Percentiles rank a stretch among this genome's conserved stretches.
These are phyloP conservation scores for Lagria hirta DNA, from an alignment of 2,888 invertebrate species.

Conservation along the genomic window DNA sequence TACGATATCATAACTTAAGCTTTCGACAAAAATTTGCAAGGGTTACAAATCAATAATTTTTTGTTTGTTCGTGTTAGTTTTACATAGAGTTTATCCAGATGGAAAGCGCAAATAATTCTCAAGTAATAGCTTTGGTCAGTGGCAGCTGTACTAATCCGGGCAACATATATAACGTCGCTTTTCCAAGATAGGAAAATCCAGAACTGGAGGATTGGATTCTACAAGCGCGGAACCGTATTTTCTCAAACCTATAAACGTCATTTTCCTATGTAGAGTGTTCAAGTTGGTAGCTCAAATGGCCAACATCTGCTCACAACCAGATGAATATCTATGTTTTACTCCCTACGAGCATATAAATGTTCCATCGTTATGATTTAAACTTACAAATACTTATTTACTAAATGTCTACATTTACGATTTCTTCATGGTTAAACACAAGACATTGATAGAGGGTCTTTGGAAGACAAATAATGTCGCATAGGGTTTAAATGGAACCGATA, in stretches of 20 bases:
- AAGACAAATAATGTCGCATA: constrained; percentile 1
- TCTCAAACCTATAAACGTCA: constrained; percentile 36
- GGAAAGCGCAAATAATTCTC: constrained; percentile 38
- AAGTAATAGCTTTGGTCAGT: constrained; percentile 40
- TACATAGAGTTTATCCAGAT: constrained; percentile 24
- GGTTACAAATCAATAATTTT: too few relatives aligned
- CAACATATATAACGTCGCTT: constrained; percentile 34
- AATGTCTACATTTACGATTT: constrained; percentile 14
- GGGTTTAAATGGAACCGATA: too few relatives aligned
- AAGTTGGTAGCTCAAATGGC: constrained; percentile 27
- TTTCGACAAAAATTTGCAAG: too few relatives aligned
- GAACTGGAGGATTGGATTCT: constrained; percentile 22
- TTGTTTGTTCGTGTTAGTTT: constrained; percentile 10
- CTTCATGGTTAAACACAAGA: constrained; percentile 1
- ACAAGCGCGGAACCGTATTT: constrained; percentile 29
- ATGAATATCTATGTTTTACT: constrained; percentile 40
- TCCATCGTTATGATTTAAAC: constrained; percentile 40
- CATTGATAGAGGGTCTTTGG: neutral
- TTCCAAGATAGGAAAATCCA: constrained; percentile 33
- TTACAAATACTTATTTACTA: constrained; percentile 22
- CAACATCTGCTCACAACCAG: constrained; percentile 35
- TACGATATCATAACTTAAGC: too few relatives aligned
- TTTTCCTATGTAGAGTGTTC: constrained; percentile 35
- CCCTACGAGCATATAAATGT: constrained; percentile 39
- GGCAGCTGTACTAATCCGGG: constrained; percentile 36